Evolutionary conservation across 2,888 invertebrate species (phyloP), one percentile per base, ranked within the genome.

Genomic region (Tethea ocularis): DNA sequence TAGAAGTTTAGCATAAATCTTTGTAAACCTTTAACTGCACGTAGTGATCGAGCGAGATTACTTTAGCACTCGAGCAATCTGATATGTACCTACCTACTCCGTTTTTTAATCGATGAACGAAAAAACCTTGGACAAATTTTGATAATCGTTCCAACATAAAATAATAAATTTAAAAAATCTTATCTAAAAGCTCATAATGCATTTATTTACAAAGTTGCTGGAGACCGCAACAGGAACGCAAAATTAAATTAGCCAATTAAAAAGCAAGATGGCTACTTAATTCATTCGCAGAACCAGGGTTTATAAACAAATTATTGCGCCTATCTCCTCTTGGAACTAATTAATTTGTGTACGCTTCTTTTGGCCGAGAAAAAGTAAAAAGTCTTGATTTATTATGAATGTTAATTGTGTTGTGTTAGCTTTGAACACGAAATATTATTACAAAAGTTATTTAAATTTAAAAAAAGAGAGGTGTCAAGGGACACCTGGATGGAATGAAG

Each of bases 241-340:
- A 41, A 41, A 20, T 46, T 46, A 20, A 20, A 46, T 46, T 46
- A 46, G 46, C 17, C 46, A 46, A 46, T 46, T 46, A 46, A 46
- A 46, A 46, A 4, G n/a, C 46, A 46, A 46, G 20, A 46, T 46
- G 46, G 46, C 46, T 10, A 46, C 46, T 46, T 46, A 46, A 46
- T 46, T 46, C 46, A 46, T 46, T 46, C 17, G 38, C 38, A 20
- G 20, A 46, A 46, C 20, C 46, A 7, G 46, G 20, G 20, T 20
- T 46, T 46, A 46, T 46, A 46, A 46, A 46, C 46, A 46, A 46
- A 46, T 46, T 46, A 46, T 46, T 46, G 46, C 7, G 46, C 46
- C 46, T 46, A 46, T 46, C 46, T 20, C 2, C 46, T 46, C 46
- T 20, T 20, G 46, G 46, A 46, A 46, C 10, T 20, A 20, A 46